Evolutionary conservation across 2,888 invertebrate species (phyloP).

Genomic region (Phlogophora meticulosa): DNA sequence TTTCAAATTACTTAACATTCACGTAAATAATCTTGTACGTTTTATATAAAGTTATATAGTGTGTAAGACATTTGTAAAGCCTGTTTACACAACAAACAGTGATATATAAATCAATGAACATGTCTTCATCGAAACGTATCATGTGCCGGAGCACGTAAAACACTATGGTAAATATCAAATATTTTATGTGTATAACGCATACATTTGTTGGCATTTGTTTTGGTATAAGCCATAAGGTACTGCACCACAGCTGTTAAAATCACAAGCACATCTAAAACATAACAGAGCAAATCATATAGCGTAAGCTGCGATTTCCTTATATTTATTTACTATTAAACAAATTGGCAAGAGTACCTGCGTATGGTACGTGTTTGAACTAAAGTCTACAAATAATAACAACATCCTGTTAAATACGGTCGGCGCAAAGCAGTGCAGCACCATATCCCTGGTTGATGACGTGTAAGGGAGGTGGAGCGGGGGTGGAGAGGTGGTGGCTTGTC

Average conservation of each 20-base stretch:
- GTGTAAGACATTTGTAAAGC: conserved; percentile 66
- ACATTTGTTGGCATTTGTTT: conserved; percentile 18
- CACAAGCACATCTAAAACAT: conserved; percentile 18
- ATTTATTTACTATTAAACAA: conserved; percentile 37
- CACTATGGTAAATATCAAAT: conserved; percentile 18
- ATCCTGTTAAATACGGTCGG: conserved; percentile 17
- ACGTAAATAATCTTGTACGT: conserved; percentile 44
- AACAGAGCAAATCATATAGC: conserved; percentile 15
- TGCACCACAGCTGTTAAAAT: conserved; percentile 8
- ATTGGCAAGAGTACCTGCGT: conserved; percentile 47
- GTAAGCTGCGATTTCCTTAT: conserved; percentile 47
- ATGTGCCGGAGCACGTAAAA: conserved; percentile 14
- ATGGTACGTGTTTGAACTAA: conserved; percentile 40
- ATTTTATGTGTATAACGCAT: background rate
- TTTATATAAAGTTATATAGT: conserved; percentile 58
- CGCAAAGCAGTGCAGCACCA: conserved; percentile 10
- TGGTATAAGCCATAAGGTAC: conserved; percentile 38
- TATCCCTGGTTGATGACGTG: background rate
- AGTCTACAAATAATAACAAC: conserved; percentile 35
- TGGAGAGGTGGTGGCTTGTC: no score
- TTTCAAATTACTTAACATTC: conserved; percentile 40
- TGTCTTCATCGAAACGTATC: conserved; percentile 13
- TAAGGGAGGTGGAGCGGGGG: no score
- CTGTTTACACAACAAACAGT: conserved; percentile 64
- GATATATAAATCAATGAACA: conserved; percentile 23